These are phyloP conservation scores for Noctua comes DNA, from an alignment of 2,888 invertebrate species.

Conservation along the genomic window DNA sequence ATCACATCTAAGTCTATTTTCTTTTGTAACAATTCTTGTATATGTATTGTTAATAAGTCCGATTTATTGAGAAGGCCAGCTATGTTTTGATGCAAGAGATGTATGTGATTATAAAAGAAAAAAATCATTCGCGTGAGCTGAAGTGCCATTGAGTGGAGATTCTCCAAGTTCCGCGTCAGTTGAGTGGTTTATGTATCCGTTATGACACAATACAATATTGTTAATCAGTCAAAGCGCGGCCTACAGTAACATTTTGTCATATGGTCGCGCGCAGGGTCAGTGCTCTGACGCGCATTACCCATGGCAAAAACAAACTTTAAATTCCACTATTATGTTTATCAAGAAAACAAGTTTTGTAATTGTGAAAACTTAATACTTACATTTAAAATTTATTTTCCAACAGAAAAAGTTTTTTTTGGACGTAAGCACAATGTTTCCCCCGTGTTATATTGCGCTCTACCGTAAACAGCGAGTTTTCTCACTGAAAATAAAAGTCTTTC, in stretches of 20 bases:
- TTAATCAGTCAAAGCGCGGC: conserved; percentile 62
- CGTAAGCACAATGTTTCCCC: background rate
- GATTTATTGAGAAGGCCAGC: too few relatives aligned
- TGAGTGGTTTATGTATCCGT: too few relatives aligned
- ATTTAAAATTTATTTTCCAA: background rate
- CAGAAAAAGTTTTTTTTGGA: background rate
- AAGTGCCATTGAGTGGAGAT: too few relatives aligned
- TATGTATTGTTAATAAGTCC: too few relatives aligned
- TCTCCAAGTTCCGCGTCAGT: too few relatives aligned
- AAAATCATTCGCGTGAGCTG: too few relatives aligned
- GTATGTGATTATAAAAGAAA: too few relatives aligned
- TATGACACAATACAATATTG: conserved; percentile 2
- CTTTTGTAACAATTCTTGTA: too few relatives aligned
- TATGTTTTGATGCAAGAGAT: too few relatives aligned
- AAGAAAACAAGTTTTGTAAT: background rate
- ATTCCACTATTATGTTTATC: background rate
- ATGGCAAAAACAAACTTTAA: conserved; percentile 49
- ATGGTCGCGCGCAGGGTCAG: conserved; percentile 57
- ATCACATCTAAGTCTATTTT: too few relatives aligned
- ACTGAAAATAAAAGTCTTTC: too few relatives aligned
- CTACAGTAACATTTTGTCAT: conserved; percentile 54
- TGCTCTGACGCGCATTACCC: conserved; percentile 63
- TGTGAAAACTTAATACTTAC: background rate
- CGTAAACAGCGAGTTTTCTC: too few relatives aligned
- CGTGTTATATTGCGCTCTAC: background rate